These are phyloP conservation scores for Ophion costatus DNA, from an alignment of 2,888 invertebrate species.

Conservation along the genomic window DNA sequence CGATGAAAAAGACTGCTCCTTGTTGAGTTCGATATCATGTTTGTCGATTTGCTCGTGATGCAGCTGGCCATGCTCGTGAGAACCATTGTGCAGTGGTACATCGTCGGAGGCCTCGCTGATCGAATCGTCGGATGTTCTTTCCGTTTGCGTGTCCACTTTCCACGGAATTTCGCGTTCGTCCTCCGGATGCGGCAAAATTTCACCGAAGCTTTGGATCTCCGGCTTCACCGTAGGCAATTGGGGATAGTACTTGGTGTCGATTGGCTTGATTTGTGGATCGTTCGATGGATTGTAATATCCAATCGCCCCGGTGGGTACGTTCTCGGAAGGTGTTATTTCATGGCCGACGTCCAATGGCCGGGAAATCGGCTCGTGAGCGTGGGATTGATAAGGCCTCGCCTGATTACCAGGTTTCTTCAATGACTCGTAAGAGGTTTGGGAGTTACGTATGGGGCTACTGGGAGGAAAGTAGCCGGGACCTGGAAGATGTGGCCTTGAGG, in stretches of 20 bases:
- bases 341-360: constrained; percentile 32
- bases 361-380: constrained; percentile 18
- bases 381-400: constrained; percentile 38
- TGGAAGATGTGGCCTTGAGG: constrained; percentile 35
- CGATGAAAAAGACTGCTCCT: constrained; percentile 12
- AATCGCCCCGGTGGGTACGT: constrained; percentile 76
- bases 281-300: constrained; percentile 78
- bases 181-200: constrained; percentile 67
- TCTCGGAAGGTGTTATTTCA: constrained; percentile 62
- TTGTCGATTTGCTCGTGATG: constrained; percentile 48
- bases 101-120: constrained; percentile 67
- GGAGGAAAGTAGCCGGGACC: constrained; percentile 58
- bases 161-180: constrained; percentile 63
- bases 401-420: constrained; percentile 57
- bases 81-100: constrained; percentile 60
- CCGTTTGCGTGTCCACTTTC: constrained; percentile 66
- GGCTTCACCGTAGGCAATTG: constrained; percentile 67
- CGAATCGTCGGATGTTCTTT: constrained; percentile 60
- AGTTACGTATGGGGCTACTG: constrained; percentile 57
- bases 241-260: constrained; percentile 69
- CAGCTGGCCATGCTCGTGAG: constrained; percentile 44
- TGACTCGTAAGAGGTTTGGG: constrained; percentile 69
- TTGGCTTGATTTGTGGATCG: constrained; percentile 70
- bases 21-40: constrained; percentile 39
- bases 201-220: constrained; percentile 70